These are phyloP conservation scores for Clostera curtula DNA, from an alignment of 2,888 invertebrate species.

Conservation along the genomic window DNA sequence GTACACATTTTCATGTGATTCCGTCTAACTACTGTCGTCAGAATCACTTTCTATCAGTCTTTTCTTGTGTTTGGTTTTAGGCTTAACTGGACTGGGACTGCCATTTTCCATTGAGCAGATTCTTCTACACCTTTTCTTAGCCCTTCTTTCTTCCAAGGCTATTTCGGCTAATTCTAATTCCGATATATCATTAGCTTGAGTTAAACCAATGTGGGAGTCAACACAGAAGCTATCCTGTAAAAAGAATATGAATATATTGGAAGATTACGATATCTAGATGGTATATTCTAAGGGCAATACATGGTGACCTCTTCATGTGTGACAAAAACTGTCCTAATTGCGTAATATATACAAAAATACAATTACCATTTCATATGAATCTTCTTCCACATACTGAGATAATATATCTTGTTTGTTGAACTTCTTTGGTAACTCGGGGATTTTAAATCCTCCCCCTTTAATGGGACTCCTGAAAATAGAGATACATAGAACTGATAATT, in stretches of 20 bases:
- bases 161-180: conserved; percentile 79
- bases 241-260: not conserved
- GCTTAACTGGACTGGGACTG: conserved; percentile 46
- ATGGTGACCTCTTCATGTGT: too few relatives aligned
- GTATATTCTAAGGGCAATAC: too few relatives aligned
- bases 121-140: conserved; percentile 26
- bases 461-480: conserved; percentile 77
- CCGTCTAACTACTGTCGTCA: conserved; percentile 51
- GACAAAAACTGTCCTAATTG: too few relatives aligned
- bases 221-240: conserved; percentile 79
- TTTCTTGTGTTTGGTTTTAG: conserved; percentile 36
- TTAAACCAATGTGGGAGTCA: conserved; percentile 71
- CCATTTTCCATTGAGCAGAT: conserved; percentile 26
- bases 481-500: too few relatives aligned
- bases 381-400: conserved; percentile 68
- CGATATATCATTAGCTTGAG: conserved; percentile 60
- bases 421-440: conserved; percentile 65
- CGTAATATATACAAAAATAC: too few relatives aligned
- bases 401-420: conserved; percentile 54
- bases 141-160: conserved; percentile 48
- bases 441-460: conserved; percentile 74
- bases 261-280: too few relatives aligned
- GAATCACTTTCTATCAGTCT: conserved; percentile 62
- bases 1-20: too few relatives aligned
- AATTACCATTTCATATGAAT: conserved; percentile 71